Percentiles rank a stretch among this genome's conserved stretches.
Evolutionary conservation across 2,888 invertebrate species (phyloP).

Genomic region (Folsomia candida): DNA sequence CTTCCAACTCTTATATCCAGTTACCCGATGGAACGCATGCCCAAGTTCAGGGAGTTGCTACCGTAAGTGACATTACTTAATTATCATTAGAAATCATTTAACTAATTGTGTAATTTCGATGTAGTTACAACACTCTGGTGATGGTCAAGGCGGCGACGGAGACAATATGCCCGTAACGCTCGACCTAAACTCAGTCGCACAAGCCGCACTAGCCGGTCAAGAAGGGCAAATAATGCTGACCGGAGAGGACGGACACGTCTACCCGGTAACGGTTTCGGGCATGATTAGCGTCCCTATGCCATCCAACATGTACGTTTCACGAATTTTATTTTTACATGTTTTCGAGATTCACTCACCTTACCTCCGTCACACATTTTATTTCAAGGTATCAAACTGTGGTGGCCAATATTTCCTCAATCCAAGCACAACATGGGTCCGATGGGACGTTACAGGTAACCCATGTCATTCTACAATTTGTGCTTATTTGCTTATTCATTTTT

Average conservation of each 20-base stretch:
- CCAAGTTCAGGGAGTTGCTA: constrained; percentile 79
- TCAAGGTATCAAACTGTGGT: constrained; percentile 97
- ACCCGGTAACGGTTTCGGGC: constrained; percentile 82
- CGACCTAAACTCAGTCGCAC: constrained; percentile 83
- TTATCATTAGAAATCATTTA: too few relatives aligned
- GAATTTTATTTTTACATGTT: too few relatives aligned
- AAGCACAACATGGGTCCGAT: constrained; percentile 54
- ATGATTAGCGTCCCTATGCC: constrained; percentile 94
- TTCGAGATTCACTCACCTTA: too few relatives aligned
- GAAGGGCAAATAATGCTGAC: constrained; percentile 94
- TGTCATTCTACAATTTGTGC: too few relatives aligned
- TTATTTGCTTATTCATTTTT: background rate
- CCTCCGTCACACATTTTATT: too few relatives aligned
- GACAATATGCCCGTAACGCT: constrained; percentile 66
- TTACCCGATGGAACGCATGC: constrained; percentile 90
- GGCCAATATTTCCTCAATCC: constrained; percentile 78
- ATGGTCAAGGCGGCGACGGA: constrained; percentile 53
- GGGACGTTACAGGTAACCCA: constrained; percentile 44
- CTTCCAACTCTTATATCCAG: constrained; percentile 89
- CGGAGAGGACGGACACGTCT: constrained; percentile 86
- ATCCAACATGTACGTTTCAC: constrained; percentile 78
- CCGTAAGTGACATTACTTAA: constrained; percentile 55
- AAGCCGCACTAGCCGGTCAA: constrained; percentile 83
- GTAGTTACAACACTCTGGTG: constrained; percentile 52
- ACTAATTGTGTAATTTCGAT: too few relatives aligned